These are phyloP conservation scores for Eupristina koningsbergeri DNA, from an alignment of 1,140 invertebrate genomes.

Conservation along the genomic window DNA sequence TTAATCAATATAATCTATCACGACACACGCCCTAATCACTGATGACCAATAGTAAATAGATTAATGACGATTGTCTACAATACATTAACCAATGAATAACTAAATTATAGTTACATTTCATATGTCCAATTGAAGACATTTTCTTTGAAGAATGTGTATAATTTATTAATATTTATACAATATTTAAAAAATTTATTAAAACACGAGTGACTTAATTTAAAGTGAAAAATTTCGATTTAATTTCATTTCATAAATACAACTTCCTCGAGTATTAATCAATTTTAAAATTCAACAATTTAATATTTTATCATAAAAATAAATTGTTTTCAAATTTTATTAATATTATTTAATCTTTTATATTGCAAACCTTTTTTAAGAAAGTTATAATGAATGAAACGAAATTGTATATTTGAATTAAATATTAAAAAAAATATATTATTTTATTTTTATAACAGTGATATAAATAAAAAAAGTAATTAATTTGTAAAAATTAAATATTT, in stretches of 20 bases:
- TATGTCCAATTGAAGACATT: background rate
- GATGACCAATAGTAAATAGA: constrained; percentile 4
- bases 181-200: no score
- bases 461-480: background rate
- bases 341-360: background rate
- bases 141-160: background rate
- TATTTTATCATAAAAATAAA: background rate
- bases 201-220: no score
- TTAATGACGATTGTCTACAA: constrained; percentile 6
- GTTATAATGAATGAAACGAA: background rate
- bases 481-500: background rate
- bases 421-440: no score
- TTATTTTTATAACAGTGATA: no score
- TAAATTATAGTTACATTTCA: background rate
- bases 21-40: background rate
- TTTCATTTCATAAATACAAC: background rate
- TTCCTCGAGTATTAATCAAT: background rate
- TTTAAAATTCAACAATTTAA: background rate
- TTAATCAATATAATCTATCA: background rate
- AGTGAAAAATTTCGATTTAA: no score
- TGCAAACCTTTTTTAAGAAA: background rate
- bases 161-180: background rate
- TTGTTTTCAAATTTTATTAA: background rate
- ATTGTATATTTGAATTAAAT: no score
- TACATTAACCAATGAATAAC: background rate